These are phyloP conservation scores for Aleiodes alternator DNA, from an alignment of 2,888 invertebrate species.

Conservation along the genomic window DNA sequence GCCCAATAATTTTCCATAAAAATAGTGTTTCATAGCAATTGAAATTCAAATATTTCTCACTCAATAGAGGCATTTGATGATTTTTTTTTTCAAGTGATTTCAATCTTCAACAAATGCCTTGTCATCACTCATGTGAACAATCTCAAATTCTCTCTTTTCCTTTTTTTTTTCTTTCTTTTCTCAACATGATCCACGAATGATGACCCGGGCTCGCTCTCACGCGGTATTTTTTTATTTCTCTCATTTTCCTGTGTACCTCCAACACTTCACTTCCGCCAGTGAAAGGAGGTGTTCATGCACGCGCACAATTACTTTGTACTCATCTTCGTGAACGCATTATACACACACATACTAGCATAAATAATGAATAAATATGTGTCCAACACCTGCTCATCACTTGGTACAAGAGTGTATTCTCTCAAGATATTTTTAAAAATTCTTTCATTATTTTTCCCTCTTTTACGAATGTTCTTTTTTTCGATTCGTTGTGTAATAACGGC, in stretches of 20 bases:
- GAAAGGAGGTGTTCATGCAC: constrained; percentile 56
- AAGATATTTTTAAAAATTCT: not conserved
- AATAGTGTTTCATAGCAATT: not conserved
- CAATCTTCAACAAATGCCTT: constrained; percentile 19
- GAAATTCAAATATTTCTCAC: constrained; percentile 14
- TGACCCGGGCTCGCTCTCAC: constrained; percentile 68
- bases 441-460: constrained; percentile 7
- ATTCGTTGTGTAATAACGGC: too few species aligned
- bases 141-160: constrained; percentile 26
- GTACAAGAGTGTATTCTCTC: not conserved
- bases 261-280: constrained; percentile 60
- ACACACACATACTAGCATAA: constrained; percentile 29
- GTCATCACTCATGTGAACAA: constrained; percentile 29
- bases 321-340: constrained; percentile 44
- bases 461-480: not conserved
- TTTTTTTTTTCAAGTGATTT: constrained; percentile 14
- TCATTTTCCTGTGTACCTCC: constrained; percentile 39
- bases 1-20: too few species aligned
- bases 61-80: not conserved
- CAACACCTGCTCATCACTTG: constrained; percentile 44
- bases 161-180: not conserved
- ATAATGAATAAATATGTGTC: constrained; percentile 35
- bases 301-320: constrained; percentile 33
- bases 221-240: constrained; percentile 61
- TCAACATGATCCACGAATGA: constrained; percentile 50